Evolutionary conservation across 2,113 vertebrate genomes (phyloP), one percentile per base, ranked within the genome.

Genomic region (Nestor notabilis): DNA sequence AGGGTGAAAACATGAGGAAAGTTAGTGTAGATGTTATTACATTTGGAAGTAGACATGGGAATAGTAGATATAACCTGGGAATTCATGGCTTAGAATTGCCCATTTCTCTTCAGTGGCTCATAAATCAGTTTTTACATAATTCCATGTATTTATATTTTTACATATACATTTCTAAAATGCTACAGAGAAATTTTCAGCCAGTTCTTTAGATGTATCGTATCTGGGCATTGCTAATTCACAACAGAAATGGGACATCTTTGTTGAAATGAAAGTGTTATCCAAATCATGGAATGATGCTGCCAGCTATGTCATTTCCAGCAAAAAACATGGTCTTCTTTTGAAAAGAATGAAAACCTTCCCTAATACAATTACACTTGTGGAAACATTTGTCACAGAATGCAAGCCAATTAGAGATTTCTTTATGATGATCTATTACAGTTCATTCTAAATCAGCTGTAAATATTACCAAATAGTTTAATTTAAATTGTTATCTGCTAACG

Each of bases 351-450:
- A 95, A 95, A 63, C 35, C 3, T 82, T 90, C 72, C 49, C 58
- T 95, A 94, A 92, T 68, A 64, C 0, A 2, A 83, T 91, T 76
- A 93, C 17, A 47, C 56, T 77, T 79, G 52, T 37, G 83, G 55
- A 68, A 90, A 83, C 14, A 83, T 91, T 94, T 94, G 24, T 93
- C 80, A 87, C 49, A 95, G 49, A 87, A 79, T 4, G 9, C 49
- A 90, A 95, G 49, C 12, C 47, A 92, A 24, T 86, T 78, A 95
- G 41, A n/a, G 41, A 82, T 85, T 96, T 85, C 68, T 89, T 97
- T 93, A 65, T 87, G n/a, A 69, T 95, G 68, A 91, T 71, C 25
- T 44, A 58, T 80, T 97, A 76, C 8, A 71, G 20, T 75, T 94
- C 14, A 58, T 72, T 93, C 35, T 74, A 95, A 82, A 53, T 19